Percentiles rank a stretch among this genome's conserved stretches.
Evolutionary conservation across 2,797 vertebrate genomes (phyloP).

Genomic region (Falco rusticolus): DNA sequence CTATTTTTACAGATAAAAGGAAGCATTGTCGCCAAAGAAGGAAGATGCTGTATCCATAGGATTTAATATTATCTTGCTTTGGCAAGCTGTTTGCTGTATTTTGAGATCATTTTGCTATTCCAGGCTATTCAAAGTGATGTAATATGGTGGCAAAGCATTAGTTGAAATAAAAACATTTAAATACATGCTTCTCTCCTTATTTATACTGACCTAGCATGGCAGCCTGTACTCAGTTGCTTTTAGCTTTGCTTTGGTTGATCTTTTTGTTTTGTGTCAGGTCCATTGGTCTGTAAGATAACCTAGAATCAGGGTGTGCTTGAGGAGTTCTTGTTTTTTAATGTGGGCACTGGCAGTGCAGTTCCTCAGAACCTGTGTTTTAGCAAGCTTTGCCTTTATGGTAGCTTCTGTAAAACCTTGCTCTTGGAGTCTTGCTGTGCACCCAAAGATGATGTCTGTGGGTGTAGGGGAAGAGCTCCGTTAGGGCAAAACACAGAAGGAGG

Average conservation of each 20-base stretch:
- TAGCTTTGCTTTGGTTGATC: not conserved
- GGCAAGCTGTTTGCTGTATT: constrained; percentile 79
- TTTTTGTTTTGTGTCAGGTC: not conserved
- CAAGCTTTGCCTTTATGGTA: not conserved
- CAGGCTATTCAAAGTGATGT: constrained; percentile 78
- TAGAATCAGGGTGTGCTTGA: not conserved
- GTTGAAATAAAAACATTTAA: constrained; percentile 80
- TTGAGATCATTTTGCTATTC: constrained; percentile 77
- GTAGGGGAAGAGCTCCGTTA: not conserved
- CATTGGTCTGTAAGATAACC: not conserved
- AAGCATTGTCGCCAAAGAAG: constrained; percentile 73
- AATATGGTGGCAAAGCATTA: constrained; percentile 77
- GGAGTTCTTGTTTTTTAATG: not conserved
- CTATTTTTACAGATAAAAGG: constrained; percentile 74
- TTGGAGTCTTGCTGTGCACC: not conserved
- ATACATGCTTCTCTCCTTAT: constrained; percentile 24
- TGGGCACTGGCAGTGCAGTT: not conserved
- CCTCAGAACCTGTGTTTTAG: not conserved
- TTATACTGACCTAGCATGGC: not conserved
- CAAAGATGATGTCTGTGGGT: not conserved
- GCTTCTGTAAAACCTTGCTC: not conserved
- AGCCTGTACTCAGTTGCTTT: not conserved
- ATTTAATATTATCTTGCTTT: constrained; percentile 79
- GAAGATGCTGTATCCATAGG: constrained; percentile 67
- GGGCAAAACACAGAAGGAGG: not conserved